These are phyloP conservation scores for Euspilapteryx auroguttella DNA, from an alignment of 2,888 invertebrate genomes.

Conservation along the genomic window DNA sequence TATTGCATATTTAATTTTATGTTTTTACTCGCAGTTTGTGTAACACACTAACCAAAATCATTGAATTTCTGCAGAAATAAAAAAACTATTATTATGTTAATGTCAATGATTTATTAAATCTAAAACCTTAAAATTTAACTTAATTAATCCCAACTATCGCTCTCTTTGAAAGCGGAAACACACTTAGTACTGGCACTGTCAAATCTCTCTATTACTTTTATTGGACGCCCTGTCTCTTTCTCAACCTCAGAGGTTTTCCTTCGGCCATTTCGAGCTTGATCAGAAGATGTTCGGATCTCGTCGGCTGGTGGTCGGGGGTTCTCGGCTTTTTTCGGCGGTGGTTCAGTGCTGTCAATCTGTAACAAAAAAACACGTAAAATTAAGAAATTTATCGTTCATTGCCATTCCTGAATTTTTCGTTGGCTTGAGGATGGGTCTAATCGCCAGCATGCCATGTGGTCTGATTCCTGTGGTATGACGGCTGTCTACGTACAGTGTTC, in stretches of 20 bases:
- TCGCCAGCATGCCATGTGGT: no score
- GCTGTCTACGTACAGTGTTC: no score
- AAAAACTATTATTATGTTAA: no score
- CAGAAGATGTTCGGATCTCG: slow-evolving; percentile 8
- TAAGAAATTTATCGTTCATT: no score
- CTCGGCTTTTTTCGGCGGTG: slow-evolving; percentile 25
- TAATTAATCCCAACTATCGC: slow-evolving; percentile 41
- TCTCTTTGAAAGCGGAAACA: slow-evolving; percentile 39
- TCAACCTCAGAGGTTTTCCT: slow-evolving; percentile 12
- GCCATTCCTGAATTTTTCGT: no score
- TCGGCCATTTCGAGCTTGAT: slow-evolving; percentile 16
- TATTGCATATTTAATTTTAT: no score
- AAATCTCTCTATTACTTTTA: slow-evolving; percentile 17
- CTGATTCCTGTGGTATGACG: no score
- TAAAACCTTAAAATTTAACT: no score
- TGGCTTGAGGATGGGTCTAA: no score
- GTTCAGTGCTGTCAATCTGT: slow-evolving; percentile 31
- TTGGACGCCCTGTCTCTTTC: slow-evolving; percentile 11
- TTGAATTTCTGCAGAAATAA: no score
- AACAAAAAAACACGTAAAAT: background rate
- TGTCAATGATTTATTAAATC: no score
- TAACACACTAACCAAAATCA: slow-evolving; percentile 3
- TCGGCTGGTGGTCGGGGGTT: slow-evolving; percentile 12
- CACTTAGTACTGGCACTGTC: slow-evolving; percentile 22
- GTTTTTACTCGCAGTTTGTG: no score